These are phyloP conservation scores for Galerucella calmariensis DNA, from an alignment of 2,888 invertebrate species.

Conservation along the genomic window DNA sequence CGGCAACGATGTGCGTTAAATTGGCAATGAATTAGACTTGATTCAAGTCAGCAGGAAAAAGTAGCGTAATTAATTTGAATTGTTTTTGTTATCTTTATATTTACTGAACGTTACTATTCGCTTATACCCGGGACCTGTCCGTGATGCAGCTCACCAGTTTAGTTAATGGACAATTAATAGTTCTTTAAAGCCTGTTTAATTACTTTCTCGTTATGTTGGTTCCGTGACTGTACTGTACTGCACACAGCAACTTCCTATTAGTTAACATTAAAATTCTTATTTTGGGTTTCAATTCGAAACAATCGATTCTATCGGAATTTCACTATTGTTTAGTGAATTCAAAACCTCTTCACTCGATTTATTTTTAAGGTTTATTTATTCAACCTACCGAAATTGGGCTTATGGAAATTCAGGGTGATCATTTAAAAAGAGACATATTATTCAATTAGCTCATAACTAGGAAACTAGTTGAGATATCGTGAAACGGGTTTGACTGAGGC, in stretches of 20 bases:
- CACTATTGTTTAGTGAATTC: background rate
- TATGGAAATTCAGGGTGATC: no score
- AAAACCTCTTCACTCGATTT: background rate
- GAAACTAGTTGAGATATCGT: no score
- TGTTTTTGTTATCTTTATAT: constrained; percentile 1
- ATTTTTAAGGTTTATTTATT: no score
- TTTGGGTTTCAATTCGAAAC: background rate
- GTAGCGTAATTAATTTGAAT: background rate
- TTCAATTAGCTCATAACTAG: no score
- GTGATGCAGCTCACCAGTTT: background rate
- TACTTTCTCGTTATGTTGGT: background rate
- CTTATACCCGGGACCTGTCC: background rate
- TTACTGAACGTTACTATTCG: background rate
- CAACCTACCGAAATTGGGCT: no score
- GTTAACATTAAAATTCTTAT: background rate
- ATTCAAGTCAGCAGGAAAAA: background rate
- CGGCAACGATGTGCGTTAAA: background rate
- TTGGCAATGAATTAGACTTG: background rate
- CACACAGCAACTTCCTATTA: background rate
- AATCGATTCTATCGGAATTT: background rate
- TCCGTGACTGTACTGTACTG: background rate
- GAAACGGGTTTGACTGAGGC: no score
- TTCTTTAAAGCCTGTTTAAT: background rate
- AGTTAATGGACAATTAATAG: background rate
- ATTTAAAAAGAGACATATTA: no score